phyloP scores from a whole-genome alignment of 2,113 vertebrate species.

The Picathartes gymnocephalus region DNA sequence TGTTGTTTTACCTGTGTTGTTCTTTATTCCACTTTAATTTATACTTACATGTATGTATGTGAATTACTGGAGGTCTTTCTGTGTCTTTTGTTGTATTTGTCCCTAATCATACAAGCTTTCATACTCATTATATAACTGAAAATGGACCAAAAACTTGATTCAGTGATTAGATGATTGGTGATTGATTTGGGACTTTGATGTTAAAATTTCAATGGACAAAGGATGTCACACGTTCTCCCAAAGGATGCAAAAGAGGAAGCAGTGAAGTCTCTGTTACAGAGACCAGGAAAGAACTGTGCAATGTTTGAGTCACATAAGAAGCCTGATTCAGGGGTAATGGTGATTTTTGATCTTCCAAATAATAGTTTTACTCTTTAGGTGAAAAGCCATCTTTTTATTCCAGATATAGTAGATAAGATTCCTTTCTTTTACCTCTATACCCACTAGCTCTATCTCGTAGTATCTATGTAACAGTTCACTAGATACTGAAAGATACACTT shows the following conservation, averaged over 20 bases:
- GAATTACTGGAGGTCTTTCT: not conserved
- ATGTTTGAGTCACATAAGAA: not conserved
- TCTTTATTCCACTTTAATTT: not conserved
- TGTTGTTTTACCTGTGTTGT: not conserved
- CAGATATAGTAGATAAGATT: not conserved
- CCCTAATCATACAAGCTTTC: not conserved
- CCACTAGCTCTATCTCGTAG: not conserved
- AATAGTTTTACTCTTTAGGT: not conserved
- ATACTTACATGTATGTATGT: not conserved
- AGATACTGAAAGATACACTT: not conserved
- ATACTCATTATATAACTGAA: not conserved
- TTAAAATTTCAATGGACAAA: not conserved
- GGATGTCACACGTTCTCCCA: not conserved
- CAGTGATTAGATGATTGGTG: not conserved
- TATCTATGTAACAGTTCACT: not conserved
- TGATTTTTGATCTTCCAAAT: not conserved
- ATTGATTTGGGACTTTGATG: not conserved
- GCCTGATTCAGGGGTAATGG: not conserved
- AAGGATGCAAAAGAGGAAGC: not conserved
- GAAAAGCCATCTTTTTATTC: not conserved
- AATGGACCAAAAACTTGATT: not conserved
- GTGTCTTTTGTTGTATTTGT: not conserved
- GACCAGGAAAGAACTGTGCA: not conserved
- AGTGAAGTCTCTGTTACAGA: not conserved
- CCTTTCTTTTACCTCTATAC: not conserved